Evolutionary conservation across 2,888 invertebrate species (phyloP).

Genomic region (Cantharis rustica): DNA sequence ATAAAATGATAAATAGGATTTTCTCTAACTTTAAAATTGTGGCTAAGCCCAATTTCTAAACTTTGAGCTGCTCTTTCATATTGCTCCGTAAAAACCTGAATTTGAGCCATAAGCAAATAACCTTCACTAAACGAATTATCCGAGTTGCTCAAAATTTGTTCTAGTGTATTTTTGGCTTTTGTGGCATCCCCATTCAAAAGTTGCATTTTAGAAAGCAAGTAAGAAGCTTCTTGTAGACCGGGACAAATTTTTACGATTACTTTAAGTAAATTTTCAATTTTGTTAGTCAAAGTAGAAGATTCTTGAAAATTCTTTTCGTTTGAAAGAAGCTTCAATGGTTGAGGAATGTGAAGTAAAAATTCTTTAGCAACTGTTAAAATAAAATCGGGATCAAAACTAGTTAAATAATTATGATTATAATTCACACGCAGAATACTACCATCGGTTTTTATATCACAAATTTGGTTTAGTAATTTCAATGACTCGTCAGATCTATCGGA

Average conservation of each 20-base stretch:
- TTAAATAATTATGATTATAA: slow-evolving; percentile 77
- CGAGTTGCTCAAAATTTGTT: slow-evolving; percentile 72
- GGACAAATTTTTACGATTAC: slow-evolving; percentile 80
- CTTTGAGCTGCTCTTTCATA: slow-evolving; percentile 82
- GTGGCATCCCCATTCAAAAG: slow-evolving; percentile 78
- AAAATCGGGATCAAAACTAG: slow-evolving; percentile 83
- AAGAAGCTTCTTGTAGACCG: slow-evolving; percentile 71
- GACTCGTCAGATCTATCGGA: slow-evolving; percentile 62
- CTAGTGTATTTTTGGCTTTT: slow-evolving; percentile 72
- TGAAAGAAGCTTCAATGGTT: slow-evolving; percentile 47
- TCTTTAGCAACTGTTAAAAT: slow-evolving; percentile 78
- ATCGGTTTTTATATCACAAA: slow-evolving; percentile 61
- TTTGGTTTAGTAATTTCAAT: slow-evolving; percentile 65
- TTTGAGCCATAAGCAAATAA: slow-evolving; percentile 85
- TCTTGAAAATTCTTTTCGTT: slow-evolving; percentile 11
- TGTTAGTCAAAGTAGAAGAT: slow-evolving; percentile 58
- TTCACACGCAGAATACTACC: slow-evolving; percentile 61
- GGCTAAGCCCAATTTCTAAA: slow-evolving; percentile 87
- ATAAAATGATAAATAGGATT: slow-evolving; percentile 90
- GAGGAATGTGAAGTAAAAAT: slow-evolving; percentile 74
- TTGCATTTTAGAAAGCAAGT: slow-evolving; percentile 77
- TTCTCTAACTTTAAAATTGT: slow-evolving; percentile 90
- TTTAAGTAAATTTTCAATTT: slow-evolving; percentile 70
- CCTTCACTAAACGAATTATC: slow-evolving; percentile 84
- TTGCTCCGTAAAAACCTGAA: slow-evolving; percentile 72